A percentile compares a stretch with the other conserved stretches of the same genome.
phyloP scores from a whole-genome alignment of 2,797 vertebrate genomes.

The Brotula barbata region DNA sequence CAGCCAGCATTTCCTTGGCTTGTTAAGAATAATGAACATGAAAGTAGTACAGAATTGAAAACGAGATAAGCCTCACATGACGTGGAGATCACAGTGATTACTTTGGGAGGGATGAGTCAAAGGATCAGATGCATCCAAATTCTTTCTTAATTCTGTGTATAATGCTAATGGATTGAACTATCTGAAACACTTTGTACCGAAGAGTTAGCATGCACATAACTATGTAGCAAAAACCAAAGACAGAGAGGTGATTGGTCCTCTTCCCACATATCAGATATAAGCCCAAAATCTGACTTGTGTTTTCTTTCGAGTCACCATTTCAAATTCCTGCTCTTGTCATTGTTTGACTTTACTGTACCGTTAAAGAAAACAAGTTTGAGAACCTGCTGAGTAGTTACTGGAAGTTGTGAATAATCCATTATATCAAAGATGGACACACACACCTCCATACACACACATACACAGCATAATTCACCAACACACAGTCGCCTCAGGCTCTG shows the following conservation, averaged over 20 bases:
- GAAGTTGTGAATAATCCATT: conserved; percentile 49
- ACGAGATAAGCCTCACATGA: too few species aligned
- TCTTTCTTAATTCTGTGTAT: too few species aligned
- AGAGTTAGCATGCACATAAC: conserved; percentile 2
- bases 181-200: too few species aligned
- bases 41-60: too few species aligned
- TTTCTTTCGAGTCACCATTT: background rate
- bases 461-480: background rate
- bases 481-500: conserved; percentile 48
- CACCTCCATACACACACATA: conserved; percentile 24
- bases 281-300: conserved; percentile 43
- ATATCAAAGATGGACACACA: conserved; percentile 32
- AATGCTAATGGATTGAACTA: too few species aligned
- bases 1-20: too few species aligned
- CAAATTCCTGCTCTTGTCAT: conserved; percentile 13
- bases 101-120: too few species aligned
- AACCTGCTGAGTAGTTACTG: conserved; percentile 48
- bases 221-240: background rate
- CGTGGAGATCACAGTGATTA: too few species aligned
- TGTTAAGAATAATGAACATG: too few species aligned
- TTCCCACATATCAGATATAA: conserved; percentile 8
- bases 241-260: conserved; percentile 2
- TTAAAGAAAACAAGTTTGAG: conserved; percentile 17
- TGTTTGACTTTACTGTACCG: background rate
- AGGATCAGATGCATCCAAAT: too few species aligned